Base-by-base conservation (phyloP, 2,113 vertebrate species). In the Mesocricetus auratus region DNA sequence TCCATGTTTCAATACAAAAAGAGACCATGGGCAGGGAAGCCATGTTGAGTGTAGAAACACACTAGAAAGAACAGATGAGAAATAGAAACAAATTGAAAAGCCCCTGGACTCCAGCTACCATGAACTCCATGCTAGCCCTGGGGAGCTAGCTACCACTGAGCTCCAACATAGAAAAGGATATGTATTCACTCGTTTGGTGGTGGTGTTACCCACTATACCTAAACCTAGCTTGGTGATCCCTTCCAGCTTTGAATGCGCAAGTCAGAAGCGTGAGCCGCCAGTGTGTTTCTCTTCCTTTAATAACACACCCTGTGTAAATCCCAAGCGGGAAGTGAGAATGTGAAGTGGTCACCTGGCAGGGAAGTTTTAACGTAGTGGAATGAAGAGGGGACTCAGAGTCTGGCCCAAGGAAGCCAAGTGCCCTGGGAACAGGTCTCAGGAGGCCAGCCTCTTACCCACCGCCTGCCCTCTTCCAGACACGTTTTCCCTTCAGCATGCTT, bases 261-360 rank as follows among this genome's bases (percentile, higher is more conserved):
- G n/a, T 19, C 45, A 77, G 89, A 64, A 90, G 74, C 0, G 12
- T 11, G 86, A 81, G 39, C 58, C 39, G 10, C 12, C 47, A 36
- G 19, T 4, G 12, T 39, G 26, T 42, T 95, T 89, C 74, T 94
- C 87, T 93, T 94, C 96, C 86, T 66, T 93, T 91, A 91, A 93
- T 26, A 5, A 64, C 0, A 33, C 7, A 12, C 33, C 71, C 17
- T 82, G n/a, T 1, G 3, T 7, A 83, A 69, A 68, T 15, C 71
- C 11, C 56, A 82, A 81, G 68, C 31, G 64, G 81, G 93, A 96
- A 95, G 78, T 86, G 86, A 97, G 95, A 97, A 9, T 53, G 53
- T 19, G 81, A 89, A 94, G 95, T 33, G 64, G 86, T 83, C 81
- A 83, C 66, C 90, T 36, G 24, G 83, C 0, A 66, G 92, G 79